Base-by-base conservation (phyloP, 2,113 vertebrate genomes). In the Ia io region DNA sequence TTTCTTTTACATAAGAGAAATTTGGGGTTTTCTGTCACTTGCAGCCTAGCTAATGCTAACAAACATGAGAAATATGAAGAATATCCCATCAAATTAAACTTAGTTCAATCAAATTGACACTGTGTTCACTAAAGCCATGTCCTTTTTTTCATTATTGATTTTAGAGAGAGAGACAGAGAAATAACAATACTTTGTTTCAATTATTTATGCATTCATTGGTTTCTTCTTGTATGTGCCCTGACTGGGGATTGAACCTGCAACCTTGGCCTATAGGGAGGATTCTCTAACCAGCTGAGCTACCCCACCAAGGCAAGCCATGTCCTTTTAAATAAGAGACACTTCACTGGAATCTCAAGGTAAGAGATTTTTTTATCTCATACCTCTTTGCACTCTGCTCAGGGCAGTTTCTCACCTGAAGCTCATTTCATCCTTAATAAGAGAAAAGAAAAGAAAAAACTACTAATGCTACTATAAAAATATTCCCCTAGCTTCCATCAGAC, bases 291-390 rank as follows among this genome's bases (percentile, higher is more conserved):
- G 17, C 32, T n/a, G 32, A n/a, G 63, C 14, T n/a, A 67, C 6
- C 30, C 32, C 14, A 7, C 30, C 32, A n/a, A 32, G 63, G 63
- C 63, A 13, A 47, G 12, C 28, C 71, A 44, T 74, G 28, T 49
- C 25, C 32, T 93, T 85, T 85, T 61, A 87, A 35, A 40, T 40
- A 67, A 92, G 7, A 92, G 59, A 88, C 90, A 49, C 47, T 44
- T 95, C 12, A 63, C 40, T 86, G 13, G 63, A 96, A 93, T 69
- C 61, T 76, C 76, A 82, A 77, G 25, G 17, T 70, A 80, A 92
- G 59, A 83, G 28, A 90, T 76, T 9, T 69, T 53, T 74, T 87
- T 70, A 82, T 13, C 17, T 71, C 20, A 59, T 8, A 67, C 2
- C 1, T 42, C 35, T 73, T 47, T 32, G 28, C 37, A 65, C 10